Conservation (phyloP, 2,113 vertebrate genomes). For the Sphyrna mokarran region DNA sequence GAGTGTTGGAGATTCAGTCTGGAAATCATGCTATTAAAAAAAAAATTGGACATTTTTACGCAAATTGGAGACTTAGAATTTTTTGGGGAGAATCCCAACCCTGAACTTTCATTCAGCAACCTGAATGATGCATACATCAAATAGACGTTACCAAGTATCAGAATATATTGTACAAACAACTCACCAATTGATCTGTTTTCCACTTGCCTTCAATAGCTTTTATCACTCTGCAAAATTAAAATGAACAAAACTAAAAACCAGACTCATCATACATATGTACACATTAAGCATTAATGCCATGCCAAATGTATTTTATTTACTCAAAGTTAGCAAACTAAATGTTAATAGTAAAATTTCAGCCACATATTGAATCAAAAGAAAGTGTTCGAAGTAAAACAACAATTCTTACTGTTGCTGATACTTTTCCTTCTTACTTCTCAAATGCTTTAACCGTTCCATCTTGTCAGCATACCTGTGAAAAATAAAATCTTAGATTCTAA, state of each 20-base stretch:
- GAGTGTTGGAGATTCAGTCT: too few species aligned
- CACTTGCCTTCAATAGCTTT: constrained; percentile 77
- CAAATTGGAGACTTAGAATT: too few species aligned
- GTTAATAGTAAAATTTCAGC: background rate
- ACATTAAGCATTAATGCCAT: background rate
- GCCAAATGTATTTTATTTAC: background rate
- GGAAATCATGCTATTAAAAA: too few species aligned
- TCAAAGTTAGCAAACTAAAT: background rate
- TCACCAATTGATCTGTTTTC: constrained; percentile 82
- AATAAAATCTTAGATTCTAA: background rate
- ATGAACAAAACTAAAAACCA: background rate
- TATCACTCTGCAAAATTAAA: constrained; percentile 63
- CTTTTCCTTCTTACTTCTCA: constrained; percentile 76
- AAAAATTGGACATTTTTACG: too few species aligned
- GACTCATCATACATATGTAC: background rate
- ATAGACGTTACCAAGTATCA: background rate
- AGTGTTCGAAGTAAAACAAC: background rate
- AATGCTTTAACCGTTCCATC: constrained; percentile 71
- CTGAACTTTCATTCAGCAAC: background rate
- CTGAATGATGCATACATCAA: background rate
- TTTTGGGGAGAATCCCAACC: too few species aligned
- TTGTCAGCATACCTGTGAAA: constrained; percentile 76
- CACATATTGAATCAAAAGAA: background rate
- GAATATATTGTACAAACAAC: constrained; percentile 41
- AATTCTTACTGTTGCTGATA: constrained; percentile 75